These are phyloP conservation scores for Trematocara macrostoma DNA, from an alignment of 2,113 vertebrate species.

Conservation along the genomic window DNA sequence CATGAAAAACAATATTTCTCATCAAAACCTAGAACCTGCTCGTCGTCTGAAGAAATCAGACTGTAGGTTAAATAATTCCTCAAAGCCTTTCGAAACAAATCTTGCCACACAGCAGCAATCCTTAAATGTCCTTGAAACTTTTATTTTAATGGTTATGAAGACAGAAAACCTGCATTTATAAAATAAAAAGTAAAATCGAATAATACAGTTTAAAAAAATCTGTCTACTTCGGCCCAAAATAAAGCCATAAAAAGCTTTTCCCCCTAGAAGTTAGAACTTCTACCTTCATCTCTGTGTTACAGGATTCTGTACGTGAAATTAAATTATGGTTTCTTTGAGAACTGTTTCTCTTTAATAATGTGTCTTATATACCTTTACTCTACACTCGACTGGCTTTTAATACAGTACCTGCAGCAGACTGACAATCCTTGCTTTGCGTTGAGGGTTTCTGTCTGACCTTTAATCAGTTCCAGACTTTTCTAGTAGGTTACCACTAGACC, in stretches of 20 bases:
- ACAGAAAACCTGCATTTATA: not conserved
- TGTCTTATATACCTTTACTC: not conserved
- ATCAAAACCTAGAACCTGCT: not conserved
- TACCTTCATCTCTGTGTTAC: not conserved
- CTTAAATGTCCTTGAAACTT: not conserved
- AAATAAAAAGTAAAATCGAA: not conserved
- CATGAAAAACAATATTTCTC: not conserved
- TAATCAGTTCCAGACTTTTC: not conserved
- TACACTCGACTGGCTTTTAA: not conserved
- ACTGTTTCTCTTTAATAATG: not conserved
- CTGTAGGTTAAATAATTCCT: not conserved
- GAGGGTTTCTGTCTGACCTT: not conserved
- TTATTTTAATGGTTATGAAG: not conserved
- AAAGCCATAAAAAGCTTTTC: not conserved
- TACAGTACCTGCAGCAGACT: not conserved
- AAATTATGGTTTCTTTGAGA: not conserved
- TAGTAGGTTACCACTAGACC: not conserved
- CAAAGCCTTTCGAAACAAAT: not conserved
- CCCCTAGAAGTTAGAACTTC: not conserved
- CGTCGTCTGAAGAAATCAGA: not conserved
- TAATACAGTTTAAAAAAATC: not conserved
- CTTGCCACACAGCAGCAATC: not conserved
- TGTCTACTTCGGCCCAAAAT: rapidly evolving
- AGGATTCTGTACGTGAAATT: rapidly evolving
- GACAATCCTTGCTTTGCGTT: not conserved